Evolutionary conservation across 1,140 invertebrate species (phyloP).

Genomic region (Lithobius niger): DNA sequence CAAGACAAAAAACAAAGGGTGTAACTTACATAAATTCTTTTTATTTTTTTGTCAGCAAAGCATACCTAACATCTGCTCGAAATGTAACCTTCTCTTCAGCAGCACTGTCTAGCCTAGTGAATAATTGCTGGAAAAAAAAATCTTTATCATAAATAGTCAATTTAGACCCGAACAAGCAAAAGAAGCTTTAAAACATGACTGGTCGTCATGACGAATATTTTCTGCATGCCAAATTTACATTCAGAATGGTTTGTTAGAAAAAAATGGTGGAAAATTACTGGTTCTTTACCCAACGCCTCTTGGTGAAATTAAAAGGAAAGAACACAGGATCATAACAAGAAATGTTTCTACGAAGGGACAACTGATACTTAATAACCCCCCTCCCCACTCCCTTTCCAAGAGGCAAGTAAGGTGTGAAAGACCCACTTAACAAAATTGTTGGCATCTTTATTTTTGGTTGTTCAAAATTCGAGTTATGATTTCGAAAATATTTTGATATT

Average conservation of each 20-base stretch:
- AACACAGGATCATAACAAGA: no score
- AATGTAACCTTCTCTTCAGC: conserved; percentile 27
- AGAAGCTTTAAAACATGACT: neutral
- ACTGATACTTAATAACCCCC: no score
- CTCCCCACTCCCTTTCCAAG: no score
- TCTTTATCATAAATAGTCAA: neutral
- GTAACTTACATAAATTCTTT: neutral
- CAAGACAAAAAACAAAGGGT: conserved; percentile 5
- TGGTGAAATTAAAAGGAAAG: no score
- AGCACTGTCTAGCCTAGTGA: conserved; percentile 24
- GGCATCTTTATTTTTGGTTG: no score
- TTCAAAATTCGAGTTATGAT: no score
- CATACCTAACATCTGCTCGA: conserved; percentile 32
- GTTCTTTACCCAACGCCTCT: neutral
- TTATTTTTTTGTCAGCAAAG: neutral
- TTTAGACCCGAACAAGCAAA: neutral
- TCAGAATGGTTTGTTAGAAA: neutral
- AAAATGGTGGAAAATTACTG: neutral
- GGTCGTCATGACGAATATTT: neutral
- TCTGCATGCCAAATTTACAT: neutral
- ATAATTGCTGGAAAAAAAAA: conserved; percentile 24
- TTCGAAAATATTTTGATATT: no score
- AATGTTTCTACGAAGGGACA: no score
- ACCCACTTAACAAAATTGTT: no score
- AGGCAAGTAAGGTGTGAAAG: no score